phyloP scores from a whole-genome alignment of 2,888 invertebrate genomes.

The Hemaris fuciformis region DNA sequence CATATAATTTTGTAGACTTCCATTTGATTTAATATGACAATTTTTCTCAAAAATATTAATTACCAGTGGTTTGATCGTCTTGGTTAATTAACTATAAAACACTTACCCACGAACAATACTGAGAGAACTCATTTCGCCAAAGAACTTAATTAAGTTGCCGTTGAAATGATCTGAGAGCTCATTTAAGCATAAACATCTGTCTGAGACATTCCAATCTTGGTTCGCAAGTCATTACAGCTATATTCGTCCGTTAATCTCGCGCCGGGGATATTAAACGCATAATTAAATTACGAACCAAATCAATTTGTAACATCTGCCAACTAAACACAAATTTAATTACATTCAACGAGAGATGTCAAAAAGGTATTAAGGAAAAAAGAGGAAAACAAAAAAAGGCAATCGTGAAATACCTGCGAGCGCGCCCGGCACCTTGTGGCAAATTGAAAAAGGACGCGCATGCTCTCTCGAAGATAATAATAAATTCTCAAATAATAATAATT shows the following conservation, averaged over 20 bases:
- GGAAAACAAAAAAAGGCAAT: conserved; percentile 31
- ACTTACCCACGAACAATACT: neutral
- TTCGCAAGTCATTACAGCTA: conserved; percentile 33
- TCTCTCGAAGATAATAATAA: conserved; percentile 75
- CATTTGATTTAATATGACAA: no score
- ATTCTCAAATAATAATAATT: conserved; percentile 81
- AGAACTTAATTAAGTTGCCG: conserved; percentile 13
- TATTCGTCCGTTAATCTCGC: conserved; percentile 38
- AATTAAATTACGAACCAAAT: conserved; percentile 66
- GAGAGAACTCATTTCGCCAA: neutral
- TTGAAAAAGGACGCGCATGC: conserved; percentile 78
- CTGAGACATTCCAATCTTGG: conserved; percentile 15
- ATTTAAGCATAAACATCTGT: conserved; percentile 13
- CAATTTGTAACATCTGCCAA: conserved; percentile 65
- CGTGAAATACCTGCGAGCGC: conserved; percentile 51
- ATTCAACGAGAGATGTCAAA: conserved; percentile 63
- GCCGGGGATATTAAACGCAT: conserved; percentile 48
- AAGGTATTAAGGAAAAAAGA: conserved; percentile 57
- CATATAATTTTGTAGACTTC: no score
- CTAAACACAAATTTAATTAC: conserved; percentile 70
- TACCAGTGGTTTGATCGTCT: neutral
- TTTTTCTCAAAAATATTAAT: neutral
- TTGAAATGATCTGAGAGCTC: conserved; percentile 10
- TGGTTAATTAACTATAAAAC: neutral
- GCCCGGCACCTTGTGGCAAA: conserved; percentile 75